Conservation (phyloP, 92 coral and sea anemone genomes). For the Bergia sp. region DNA sequence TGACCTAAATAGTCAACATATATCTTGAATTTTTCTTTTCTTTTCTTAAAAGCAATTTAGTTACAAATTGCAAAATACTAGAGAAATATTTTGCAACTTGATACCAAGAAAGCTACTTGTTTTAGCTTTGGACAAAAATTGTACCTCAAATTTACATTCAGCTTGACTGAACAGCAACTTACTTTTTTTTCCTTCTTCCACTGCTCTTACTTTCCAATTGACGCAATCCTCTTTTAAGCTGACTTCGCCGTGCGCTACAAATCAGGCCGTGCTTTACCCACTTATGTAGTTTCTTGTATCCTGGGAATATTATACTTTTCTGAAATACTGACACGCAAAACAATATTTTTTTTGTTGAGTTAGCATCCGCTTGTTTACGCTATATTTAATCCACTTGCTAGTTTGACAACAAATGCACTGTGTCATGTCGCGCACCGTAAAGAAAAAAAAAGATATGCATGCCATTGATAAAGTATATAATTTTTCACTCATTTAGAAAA, state of each 20-base stretch:
- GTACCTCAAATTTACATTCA: not conserved
- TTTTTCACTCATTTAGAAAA: no score
- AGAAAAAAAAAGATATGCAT: not conserved
- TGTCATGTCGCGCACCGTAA: not conserved
- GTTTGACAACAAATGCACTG: not conserved
- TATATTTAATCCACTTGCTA: not conserved
- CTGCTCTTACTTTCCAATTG: not conserved
- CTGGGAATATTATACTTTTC: not conserved
- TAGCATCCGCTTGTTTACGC: not conserved
- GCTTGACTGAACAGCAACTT: not conserved
- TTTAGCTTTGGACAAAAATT: not conserved
- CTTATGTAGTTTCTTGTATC: not conserved
- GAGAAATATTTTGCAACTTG: not conserved
- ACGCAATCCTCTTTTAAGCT: not conserved
- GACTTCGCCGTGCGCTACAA: not conserved
- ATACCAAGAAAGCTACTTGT: not conserved
- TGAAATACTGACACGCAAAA: not conserved
- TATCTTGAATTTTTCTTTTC: not conserved
- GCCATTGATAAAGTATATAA: no score
- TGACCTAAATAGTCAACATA: not conserved
- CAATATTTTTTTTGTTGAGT: no score
- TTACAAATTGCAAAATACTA: not conserved
- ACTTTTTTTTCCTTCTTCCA: not conserved
- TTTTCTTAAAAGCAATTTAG: not conserved
- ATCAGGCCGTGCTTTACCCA: not conserved